Base-by-base conservation (phyloP, 2,113 vertebrate genomes). In the Rhinichthys klamathensis region DNA sequence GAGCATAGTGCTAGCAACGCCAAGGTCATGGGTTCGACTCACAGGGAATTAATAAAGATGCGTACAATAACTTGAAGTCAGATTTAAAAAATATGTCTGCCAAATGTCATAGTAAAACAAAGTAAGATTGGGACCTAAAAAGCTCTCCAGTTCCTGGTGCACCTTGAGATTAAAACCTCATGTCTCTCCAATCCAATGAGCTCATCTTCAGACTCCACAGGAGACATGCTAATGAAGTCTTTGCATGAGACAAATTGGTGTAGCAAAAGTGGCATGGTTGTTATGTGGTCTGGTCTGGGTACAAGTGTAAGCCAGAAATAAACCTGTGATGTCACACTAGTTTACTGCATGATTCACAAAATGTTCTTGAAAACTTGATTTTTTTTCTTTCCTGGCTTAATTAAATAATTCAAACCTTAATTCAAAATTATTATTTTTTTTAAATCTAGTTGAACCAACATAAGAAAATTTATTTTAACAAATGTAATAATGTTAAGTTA, bases 171-270 rank as follows among this genome's bases (percentile, higher is more conserved):
- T 27, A 54, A 63, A 80, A 80, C 77, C 77, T 41, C 2, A 21
- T 46, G 78, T 16, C 32, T 16, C 32, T 13, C 13, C 74, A 54
- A 46, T 10, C 30, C 49, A 58, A 25, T 65, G 58, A 49, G 58
- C 60, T 67, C 60, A 80, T 80, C 78, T 67, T 49, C 41, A 49
- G 25, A 80, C 78, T 65, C 25, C 54, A 79, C 54, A 6, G 25
- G 78, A 80, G 60, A 61, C 41, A 76, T 76, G 74, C 46, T 56
- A 65, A 63, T 80, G 1, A 65, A 46, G 60, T 21, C 10, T n/a
- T 35, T 18, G 60, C 58, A 27, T 79, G 56, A 79, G 56, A 79
- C 77, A 10, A 44, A 44, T 21, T 30, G 32, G n/a, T 65, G 56
- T 16, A 25, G 16, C 12, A 60, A 60, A 60, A 38, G 3, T 35